Evolutionary conservation across 1,140 invertebrate genomes (phyloP).

Genomic region (Triops cancriformis): DNA sequence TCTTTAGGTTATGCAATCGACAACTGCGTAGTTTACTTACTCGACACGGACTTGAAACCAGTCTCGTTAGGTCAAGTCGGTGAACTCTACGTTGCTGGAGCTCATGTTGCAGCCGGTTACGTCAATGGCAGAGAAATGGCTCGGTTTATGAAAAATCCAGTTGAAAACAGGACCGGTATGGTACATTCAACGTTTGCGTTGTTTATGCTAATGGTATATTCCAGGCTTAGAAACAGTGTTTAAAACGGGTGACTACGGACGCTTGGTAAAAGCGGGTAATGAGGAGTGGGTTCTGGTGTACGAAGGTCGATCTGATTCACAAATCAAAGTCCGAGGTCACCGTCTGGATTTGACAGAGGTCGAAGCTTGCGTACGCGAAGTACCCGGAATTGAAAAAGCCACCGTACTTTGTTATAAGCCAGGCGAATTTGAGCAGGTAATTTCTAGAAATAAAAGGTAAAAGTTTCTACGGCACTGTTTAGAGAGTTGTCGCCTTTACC

Average conservation of each 20-base stretch:
- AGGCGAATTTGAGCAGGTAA: conserved; percentile 54
- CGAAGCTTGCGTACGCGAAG: conserved; percentile 53
- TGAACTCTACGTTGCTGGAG: conserved; percentile 66
- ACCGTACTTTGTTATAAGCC: conserved; percentile 69
- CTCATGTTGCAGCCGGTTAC: conserved; percentile 68
- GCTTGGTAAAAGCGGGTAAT: conserved; percentile 51
- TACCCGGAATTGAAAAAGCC: conserved; percentile 51
- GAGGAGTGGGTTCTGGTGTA: conserved; percentile 43
- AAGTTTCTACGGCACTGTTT: neutral
- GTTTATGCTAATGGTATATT: neutral
- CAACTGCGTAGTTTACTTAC: conserved; percentile 67
- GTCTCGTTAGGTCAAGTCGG: conserved; percentile 61
- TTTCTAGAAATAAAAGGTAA: neutral
- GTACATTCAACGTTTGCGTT: neutral
- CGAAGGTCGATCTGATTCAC: conserved; percentile 73
- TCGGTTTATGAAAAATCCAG: conserved; percentile 61
- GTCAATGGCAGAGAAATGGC: conserved; percentile 60
- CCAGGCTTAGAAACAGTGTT: conserved; percentile 46
- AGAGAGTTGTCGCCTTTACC: neutral
- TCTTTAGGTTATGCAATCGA: conserved; percentile 59
- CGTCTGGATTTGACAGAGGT: conserved; percentile 74
- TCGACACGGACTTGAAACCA: conserved; percentile 58
- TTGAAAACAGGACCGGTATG: conserved; percentile 55
- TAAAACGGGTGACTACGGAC: conserved; percentile 72
- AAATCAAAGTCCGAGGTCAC: conserved; percentile 77